Percentiles rank a stretch among this genome's conserved stretches.
Conservation (phyloP, 1,140 invertebrate genomes). For the Luehdorfia chinensis region DNA sequence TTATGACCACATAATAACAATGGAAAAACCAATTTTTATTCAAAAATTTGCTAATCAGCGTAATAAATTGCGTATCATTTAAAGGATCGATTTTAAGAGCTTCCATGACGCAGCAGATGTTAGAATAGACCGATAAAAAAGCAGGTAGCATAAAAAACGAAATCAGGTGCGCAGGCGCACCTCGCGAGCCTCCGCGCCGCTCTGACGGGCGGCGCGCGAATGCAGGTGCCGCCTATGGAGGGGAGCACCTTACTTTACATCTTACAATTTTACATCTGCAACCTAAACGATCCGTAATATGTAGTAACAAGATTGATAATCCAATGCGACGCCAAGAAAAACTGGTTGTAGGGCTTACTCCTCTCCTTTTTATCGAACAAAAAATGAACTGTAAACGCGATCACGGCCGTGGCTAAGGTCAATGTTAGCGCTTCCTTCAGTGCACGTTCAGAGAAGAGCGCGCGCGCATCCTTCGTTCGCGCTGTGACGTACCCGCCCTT, state of each 20-base stretch:
- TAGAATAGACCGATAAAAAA: slow-evolving; percentile 31
- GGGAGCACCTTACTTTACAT: slow-evolving; percentile 70
- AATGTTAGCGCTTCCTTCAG: slow-evolving; percentile 77
- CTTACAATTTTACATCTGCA: slow-evolving; percentile 55
- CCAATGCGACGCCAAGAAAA: not conserved
- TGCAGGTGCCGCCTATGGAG: slow-evolving; percentile 73
- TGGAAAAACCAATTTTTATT: no score
- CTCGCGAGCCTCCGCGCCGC: slow-evolving; percentile 41
- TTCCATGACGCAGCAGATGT: slow-evolving; percentile 35
- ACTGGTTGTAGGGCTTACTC: slow-evolving; percentile 66
- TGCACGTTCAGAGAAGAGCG: slow-evolving; percentile 69
- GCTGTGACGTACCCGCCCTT: slow-evolving; percentile 42
- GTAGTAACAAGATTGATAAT: slow-evolving; percentile 22
- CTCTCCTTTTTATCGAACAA: slow-evolving; percentile 77
- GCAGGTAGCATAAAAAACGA: slow-evolving; percentile 44
- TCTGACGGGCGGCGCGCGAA: slow-evolving; percentile 65
- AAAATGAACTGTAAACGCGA: slow-evolving; percentile 77
- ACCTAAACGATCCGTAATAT: slow-evolving; percentile 7
- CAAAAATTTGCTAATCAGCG: slow-evolving; percentile 6
- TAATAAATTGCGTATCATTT: slow-evolving; percentile 17
- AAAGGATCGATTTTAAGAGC: slow-evolving; percentile 8
- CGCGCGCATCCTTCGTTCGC: slow-evolving; percentile 64
- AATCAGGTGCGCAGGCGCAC: slow-evolving; percentile 52
- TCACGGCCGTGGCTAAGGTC: slow-evolving; percentile 75
- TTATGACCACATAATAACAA: no score